A percentile compares a stretch with the other conserved stretches of the same genome.
phyloP scores from a whole-genome alignment of 2,888 invertebrate genomes.

The Ischnus inquisitorius region DNA sequence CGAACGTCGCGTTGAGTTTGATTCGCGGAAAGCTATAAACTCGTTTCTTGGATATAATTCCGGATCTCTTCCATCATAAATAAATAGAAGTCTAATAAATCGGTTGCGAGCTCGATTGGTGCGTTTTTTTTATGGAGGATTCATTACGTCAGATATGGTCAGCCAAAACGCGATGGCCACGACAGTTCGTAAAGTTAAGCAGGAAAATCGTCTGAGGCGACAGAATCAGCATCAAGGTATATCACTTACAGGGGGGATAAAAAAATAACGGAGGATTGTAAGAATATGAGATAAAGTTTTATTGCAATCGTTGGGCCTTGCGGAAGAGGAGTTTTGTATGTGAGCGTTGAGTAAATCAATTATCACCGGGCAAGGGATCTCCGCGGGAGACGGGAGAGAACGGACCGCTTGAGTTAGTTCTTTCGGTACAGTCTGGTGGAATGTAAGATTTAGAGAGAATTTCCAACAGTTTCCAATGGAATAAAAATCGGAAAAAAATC shows the following conservation, averaged over 20 bases:
- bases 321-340: background rate
- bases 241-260: background rate
- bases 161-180: slow-evolving; percentile 89
- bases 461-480: too few relatives aligned
- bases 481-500: too few relatives aligned
- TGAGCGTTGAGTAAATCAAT: background rate
- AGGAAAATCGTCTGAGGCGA: slow-evolving; percentile 87
- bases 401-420: too few relatives aligned
- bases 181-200: slow-evolving; percentile 91
- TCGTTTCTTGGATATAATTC: too few relatives aligned
- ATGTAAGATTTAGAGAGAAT: too few relatives aligned
- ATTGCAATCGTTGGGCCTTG: too few relatives aligned
- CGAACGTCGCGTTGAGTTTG: too few relatives aligned
- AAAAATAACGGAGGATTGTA: background rate
- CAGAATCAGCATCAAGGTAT: slow-evolving; percentile 82
- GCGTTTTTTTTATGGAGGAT: background rate
- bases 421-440: too few relatives aligned
- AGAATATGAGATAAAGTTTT: background rate
- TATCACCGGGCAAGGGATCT: background rate
- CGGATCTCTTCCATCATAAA: background rate
- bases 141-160: slow-evolving; percentile 78
- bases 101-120: slow-evolving; percentile 12
- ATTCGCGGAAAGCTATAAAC: too few relatives aligned
- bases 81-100: slow-evolving; percentile 32
- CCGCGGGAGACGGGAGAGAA: background rate